Base-by-base conservation (phyloP, 2,797 vertebrate species). In the Poecilia velifera region DNA sequence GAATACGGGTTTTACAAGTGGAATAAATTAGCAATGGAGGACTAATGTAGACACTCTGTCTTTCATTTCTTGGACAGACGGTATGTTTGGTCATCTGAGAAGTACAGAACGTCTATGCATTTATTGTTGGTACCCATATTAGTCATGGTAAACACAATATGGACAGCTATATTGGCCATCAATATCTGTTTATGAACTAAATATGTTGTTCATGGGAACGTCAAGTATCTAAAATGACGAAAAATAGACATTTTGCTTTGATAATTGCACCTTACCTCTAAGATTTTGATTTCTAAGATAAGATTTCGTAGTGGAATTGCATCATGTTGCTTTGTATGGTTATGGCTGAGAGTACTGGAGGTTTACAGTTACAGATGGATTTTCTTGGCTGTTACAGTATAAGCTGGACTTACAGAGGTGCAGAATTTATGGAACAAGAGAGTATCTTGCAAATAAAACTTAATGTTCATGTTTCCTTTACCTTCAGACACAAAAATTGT, bases 371-470 rank as follows among this genome's bases (percentile, higher is more conserved):
- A 74, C 74, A 82, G 76, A 73, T 9, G 10, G 64, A 86, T 78
- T 81, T 91, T 49, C 85, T 87, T 68, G 86, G 84, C 81, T 87
- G 76, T 80, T 87, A 84, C 88, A 81, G 77, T 85, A 66, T 47
- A 76, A 73, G 84, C 62, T 20, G 20, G n/a, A 72, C 51, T 70
- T 28, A 80, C 70, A 41, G 75, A 51, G 73, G 28, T 76, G 45
- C 49, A 55, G 62, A 57, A 62, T 39, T 64, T 46, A 73, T 84
- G 55, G 76, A 66, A 72, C 28, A 45, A 78, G 51, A 90, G 75
- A 76, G 68, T 86, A 43, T 73, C n/a, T n/a, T 25, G 53, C 2
- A 49, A 79, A 41, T 47, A 77, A 25, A 39, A 66, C 74, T 5
- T 9, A 75, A 3, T 80, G 77, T 47, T 9, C 49, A 59, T 76